These are phyloP conservation scores for Mycogona germanica DNA, from an alignment of 2,888 invertebrate genomes.

Conservation along the genomic window DNA sequence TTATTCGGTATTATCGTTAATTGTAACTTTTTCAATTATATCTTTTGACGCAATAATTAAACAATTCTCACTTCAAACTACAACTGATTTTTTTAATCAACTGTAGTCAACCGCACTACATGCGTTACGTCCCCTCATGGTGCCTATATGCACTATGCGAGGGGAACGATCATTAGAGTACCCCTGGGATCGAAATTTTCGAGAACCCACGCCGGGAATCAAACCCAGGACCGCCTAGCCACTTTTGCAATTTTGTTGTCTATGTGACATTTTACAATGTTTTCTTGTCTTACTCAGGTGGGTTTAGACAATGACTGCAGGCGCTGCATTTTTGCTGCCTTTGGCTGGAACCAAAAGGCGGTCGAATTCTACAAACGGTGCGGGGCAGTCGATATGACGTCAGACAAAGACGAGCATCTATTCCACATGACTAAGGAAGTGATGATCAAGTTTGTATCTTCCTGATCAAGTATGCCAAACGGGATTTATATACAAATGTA, in stretches of 20 bases:
- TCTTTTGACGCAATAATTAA: not conserved
- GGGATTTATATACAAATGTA: not conserved
- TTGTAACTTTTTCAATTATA: too few relatives aligned
- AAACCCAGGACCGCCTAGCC: not conserved
- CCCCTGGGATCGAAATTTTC: too few relatives aligned
- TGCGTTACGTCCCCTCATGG: too few relatives aligned
- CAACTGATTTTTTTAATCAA: too few relatives aligned
- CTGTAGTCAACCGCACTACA: too few relatives aligned
- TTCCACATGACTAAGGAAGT: constrained; percentile 8
- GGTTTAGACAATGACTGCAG: constrained; percentile 9
- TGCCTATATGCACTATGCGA: too few relatives aligned
- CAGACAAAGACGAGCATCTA: constrained; percentile 10
- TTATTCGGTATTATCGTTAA: too few relatives aligned
- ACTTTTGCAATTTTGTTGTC: not conserved
- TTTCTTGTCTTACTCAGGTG: too few relatives aligned
- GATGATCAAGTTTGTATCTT: constrained; percentile 8
- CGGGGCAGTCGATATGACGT: constrained; percentile 11
- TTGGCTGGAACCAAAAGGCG: constrained; percentile 14
- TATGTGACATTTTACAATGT: too few relatives aligned
- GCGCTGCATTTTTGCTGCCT: constrained; percentile 12
- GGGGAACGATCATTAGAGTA: too few relatives aligned
- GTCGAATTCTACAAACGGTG: constrained; percentile 9
- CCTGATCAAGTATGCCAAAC: not conserved
- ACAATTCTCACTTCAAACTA: too few relatives aligned
- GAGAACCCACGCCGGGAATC: too few relatives aligned